phyloP scores from a whole-genome alignment of 2,797 vertebrate species.

The Neosilurus mollespiculum region DNA sequence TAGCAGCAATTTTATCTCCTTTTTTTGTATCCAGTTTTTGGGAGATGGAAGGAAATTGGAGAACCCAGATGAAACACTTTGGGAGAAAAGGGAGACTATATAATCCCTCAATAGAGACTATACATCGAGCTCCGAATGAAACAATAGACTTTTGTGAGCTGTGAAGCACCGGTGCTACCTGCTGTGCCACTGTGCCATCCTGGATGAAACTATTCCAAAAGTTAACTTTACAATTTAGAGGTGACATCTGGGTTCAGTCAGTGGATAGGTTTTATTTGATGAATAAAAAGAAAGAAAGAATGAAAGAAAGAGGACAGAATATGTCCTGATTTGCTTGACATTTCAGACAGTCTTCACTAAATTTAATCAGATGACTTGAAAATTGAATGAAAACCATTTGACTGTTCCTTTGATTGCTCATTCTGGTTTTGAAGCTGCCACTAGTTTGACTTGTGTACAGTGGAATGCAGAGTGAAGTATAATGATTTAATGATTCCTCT shows the following conservation, averaged over 20 bases:
- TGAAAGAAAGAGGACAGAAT: background rate
- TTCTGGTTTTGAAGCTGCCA: slow-evolving; percentile 23
- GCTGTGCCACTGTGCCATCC: too few relatives aligned
- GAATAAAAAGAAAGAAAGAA: too few relatives aligned
- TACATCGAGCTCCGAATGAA: background rate
- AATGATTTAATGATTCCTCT: slow-evolving; percentile 58
- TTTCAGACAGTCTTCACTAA: slow-evolving; percentile 14
- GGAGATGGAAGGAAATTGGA: background rate
- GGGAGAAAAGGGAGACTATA: background rate
- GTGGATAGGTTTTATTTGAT: background rate
- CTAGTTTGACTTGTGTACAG: slow-evolving; percentile 37
- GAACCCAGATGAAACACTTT: background rate
- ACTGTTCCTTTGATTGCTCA: slow-evolving; percentile 30
- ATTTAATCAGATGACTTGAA: slow-evolving; percentile 7
- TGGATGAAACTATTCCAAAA: background rate
- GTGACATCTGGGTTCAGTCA: background rate
- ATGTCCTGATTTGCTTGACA: background rate
- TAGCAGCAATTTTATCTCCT: background rate
- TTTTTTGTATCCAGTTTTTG: background rate
- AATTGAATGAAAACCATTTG: slow-evolving; percentile 22
- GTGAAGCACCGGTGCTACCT: background rate
- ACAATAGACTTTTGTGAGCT: background rate
- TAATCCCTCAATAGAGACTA: background rate
- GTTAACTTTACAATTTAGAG: background rate
- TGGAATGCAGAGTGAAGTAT: slow-evolving; percentile 41